A percentile compares a stretch with the other conserved stretches of the same genome.
These are phyloP conservation scores for Crambe crambe DNA, from an alignment of 37 sponge, comb jelly and placozoan genomes.

Conservation along the genomic window DNA sequence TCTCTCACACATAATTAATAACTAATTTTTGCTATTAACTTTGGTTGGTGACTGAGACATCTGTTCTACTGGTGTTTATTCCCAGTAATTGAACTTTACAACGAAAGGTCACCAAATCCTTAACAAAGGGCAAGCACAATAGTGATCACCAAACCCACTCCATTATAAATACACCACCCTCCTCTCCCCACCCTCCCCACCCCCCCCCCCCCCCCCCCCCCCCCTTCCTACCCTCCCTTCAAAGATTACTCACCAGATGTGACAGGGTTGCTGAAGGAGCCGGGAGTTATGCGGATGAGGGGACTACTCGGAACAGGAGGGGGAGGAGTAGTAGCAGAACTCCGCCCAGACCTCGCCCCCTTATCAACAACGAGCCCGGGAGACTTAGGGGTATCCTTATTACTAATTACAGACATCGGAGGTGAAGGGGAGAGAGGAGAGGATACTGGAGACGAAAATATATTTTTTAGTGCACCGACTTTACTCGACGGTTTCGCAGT, in stretches of 20 bases:
- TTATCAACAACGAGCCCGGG: background rate
- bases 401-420: too few relatives aligned
- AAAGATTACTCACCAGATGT: too few relatives aligned
- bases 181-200: background rate
- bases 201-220: background rate
- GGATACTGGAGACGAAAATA: background rate
- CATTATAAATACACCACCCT: background rate
- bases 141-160: too few relatives aligned
- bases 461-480: background rate
- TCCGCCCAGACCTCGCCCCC: background rate
- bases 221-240: background rate
- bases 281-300: background rate
- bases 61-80: too few relatives aligned
- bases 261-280: background rate
- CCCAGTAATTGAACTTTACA: too few relatives aligned
- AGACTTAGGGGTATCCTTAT: background rate
- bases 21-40: too few relatives aligned
- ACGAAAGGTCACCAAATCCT: too few relatives aligned
- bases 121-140: too few relatives aligned
- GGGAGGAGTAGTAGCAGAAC: background rate
- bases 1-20: too few relatives aligned
- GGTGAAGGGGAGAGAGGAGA: too few relatives aligned
- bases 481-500: background rate
- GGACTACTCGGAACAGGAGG: background rate
- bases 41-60: too few relatives aligned